Percentiles rank a stretch among this genome's conserved stretches.
phyloP scores from a whole-genome alignment of 1,140 invertebrate species.

The Drosophila parvula region DNA sequence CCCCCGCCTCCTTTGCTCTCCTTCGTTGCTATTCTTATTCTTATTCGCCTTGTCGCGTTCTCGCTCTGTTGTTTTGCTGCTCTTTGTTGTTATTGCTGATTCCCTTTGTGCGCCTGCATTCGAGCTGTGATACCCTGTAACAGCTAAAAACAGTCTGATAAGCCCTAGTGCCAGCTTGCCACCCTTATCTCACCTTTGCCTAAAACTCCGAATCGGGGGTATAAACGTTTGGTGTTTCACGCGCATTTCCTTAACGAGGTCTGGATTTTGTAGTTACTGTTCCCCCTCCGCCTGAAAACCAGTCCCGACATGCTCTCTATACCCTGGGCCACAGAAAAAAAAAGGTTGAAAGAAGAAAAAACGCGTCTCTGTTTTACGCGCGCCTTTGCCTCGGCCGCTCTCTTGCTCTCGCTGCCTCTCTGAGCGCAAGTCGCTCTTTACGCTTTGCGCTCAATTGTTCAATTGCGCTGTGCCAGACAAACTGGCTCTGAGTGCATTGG shows the following conservation, averaged over 20 bases:
- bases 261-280: conserved; percentile 1
- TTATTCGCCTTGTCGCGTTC: conserved; percentile 75
- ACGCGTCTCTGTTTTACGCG: conserved; percentile 62
- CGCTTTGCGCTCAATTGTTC: conserved; percentile 53
- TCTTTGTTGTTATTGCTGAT: conserved; percentile 74
- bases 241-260: conserved; percentile 14
- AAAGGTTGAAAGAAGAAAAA: conserved; percentile 10
- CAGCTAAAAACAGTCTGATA: not conserved
- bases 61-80: conserved; percentile 56
- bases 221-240: conserved; percentile 4
- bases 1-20: conserved; percentile 43
- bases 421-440: conserved; percentile 71
- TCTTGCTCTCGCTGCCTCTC: conserved; percentile 12
- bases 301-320: conserved; percentile 32
- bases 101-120: conserved; percentile 78
- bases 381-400: conserved; percentile 53
- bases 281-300: conserved; percentile 7
- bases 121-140: conserved; percentile 35
- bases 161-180: conserved; percentile 1
- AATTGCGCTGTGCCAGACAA: conserved; percentile 52
- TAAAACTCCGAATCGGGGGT: not conserved
- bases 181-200: conserved; percentile 4
- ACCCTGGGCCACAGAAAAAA: conserved; percentile 30
- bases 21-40: conserved; percentile 65
- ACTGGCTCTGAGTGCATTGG: conserved; percentile 48